A percentile compares a stretch with the other conserved stretches of the same genome.
These are phyloP conservation scores for Andrena fulva DNA, from an alignment of 2,888 invertebrate genomes.

Conservation along the genomic window DNA sequence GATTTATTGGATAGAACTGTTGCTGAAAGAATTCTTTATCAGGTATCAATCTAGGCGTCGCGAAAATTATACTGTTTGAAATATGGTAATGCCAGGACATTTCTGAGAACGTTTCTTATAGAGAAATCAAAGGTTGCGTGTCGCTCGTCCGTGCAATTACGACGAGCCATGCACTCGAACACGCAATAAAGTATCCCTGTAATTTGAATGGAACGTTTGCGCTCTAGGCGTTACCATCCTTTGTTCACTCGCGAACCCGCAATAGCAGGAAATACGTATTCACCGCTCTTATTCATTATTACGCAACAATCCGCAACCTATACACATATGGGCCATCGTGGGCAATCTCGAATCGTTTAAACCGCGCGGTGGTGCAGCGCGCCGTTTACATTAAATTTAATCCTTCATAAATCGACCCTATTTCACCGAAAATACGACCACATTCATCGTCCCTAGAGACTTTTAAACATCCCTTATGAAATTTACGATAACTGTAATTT, in stretches of 20 bases:
- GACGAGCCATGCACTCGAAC: background rate
- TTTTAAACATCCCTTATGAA: background rate
- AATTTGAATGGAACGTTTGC: slow-evolving; percentile 8
- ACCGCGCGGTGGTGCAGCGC: slow-evolving; percentile 30
- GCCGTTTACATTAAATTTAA: slow-evolving; percentile 47
- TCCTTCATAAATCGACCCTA: background rate
- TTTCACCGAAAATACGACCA: background rate
- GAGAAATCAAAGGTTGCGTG: background rate
- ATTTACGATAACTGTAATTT: no score
- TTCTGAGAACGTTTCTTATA: background rate
- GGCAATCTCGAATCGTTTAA: slow-evolving; percentile 25
- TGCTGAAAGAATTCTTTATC: background rate
- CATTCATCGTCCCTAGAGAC: background rate
- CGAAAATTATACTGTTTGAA: background rate
- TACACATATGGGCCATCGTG: slow-evolving; percentile 33
- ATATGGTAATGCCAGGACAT: background rate
- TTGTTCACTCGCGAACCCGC: slow-evolving; percentile 37
- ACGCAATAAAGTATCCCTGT: background rate
- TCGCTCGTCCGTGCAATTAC: background rate
- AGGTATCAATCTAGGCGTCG: background rate
- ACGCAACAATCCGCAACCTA: slow-evolving; percentile 52
- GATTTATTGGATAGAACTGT: no score
- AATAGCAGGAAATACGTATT: slow-evolving; percentile 50
- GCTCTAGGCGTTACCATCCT: slow-evolving; percentile 14
- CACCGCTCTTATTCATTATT: slow-evolving; percentile 49